Base-by-base conservation (phyloP, 2,888 invertebrate genomes). In the Dynastes grantii region DNA sequence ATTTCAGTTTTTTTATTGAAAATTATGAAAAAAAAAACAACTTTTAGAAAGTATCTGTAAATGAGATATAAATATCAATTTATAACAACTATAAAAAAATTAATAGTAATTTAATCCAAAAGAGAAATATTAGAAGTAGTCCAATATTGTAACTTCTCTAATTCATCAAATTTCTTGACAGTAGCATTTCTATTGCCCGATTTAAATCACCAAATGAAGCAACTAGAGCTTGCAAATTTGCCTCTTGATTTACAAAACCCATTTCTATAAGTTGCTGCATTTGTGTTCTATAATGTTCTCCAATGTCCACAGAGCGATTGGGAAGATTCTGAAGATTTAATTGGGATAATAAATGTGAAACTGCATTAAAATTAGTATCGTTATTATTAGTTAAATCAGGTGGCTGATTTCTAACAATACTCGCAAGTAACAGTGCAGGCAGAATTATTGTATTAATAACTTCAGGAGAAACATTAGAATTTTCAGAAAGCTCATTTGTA, bases 191-290 rank as follows among this genome's bases (percentile, higher is more conserved):
- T 86, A 99, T 96, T 71, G 99, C 99, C 75, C 97, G 98, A 90
- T 98, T 98, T 85, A 99, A 96, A 89, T 99, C 99, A 80, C 99
- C 99, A 88, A 97, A 97, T 76, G 98, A 98, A 81, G 98, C 98
- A 86, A 95, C 95, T 87, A 99, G 92, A 80, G 99, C 99, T 93
- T 97, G 97, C 86, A 99, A 91, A 91, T 99, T 99, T 81, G 98
- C 98, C 87, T 99, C 98, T 86, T 98, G 92, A 90, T 99, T 98
- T 81, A 95, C 93, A 91, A 99, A 99, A 78, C 99, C 99, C 99
- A 99, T 99, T 76, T 95, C 93, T 37, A 96, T 92, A 82, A 99
- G 92, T 89, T 98, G 98, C 86, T 99, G 98, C 83, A 99, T 90
- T 89, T 99, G 98, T 80, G 95, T 93, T 82, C 97, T 95, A 90